Evolutionary conservation across 2,797 vertebrate species (phyloP).

Genomic region (Neosalanx taihuensis): DNA sequence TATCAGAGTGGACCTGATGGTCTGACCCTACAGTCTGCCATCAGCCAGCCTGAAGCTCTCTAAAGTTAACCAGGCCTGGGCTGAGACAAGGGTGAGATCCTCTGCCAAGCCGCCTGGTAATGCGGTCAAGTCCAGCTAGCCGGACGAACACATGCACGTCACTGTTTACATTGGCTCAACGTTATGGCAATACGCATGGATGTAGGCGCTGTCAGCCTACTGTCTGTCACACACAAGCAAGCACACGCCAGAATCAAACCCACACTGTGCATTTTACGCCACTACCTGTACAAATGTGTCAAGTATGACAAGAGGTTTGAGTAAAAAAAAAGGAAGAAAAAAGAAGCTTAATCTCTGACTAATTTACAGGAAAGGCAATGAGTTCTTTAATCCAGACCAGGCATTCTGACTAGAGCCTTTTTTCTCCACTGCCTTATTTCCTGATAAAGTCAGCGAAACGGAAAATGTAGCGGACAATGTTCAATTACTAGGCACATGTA

Average conservation of each 20-base stretch:
- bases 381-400: neutral
- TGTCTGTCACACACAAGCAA: neutral
- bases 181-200: no score
- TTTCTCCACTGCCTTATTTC: neutral
- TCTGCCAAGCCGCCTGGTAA: neutral
- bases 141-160: no score
- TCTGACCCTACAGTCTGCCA: neutral
- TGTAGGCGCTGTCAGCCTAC: no score
- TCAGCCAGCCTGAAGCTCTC: neutral
- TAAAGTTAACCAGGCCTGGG: neutral
- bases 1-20: neutral
- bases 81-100: neutral
- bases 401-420: neutral
- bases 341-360: neutral
- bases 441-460: slow-evolving; percentile 28
- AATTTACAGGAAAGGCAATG: neutral
- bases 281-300: neutral
- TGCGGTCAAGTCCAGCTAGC: neutral
- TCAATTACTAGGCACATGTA: slow-evolving; percentile 33
- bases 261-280: no score
- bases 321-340: neutral
- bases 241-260: neutral
- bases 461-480: slow-evolving; percentile 26
- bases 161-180: no score
- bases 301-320: no score